Evolutionary conservation across 2,113 vertebrate species (phyloP).

Genomic region (Alaudala cheleensis): DNA sequence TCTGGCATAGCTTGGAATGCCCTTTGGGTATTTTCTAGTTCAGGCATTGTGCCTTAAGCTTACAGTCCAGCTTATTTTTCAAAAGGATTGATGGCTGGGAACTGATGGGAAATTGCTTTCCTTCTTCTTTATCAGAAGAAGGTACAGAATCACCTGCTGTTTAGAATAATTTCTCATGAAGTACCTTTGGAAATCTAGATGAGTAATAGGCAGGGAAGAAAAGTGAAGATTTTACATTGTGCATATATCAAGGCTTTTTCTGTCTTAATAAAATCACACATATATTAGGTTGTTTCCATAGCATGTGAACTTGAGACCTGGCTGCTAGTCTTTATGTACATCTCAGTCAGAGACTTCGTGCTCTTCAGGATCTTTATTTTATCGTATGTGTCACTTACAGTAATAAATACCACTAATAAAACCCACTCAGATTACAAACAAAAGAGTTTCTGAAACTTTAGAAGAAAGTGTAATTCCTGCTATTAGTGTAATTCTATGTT

Average conservation of each 20-base stretch:
- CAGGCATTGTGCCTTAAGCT: neutral
- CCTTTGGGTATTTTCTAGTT: neutral
- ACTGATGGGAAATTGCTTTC: neutral
- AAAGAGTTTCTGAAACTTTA: neutral
- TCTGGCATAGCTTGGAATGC: neutral
- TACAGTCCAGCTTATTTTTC: neutral
- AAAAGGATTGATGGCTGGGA: neutral
- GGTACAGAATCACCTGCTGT: neutral
- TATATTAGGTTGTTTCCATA: neutral
- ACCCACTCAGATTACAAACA: neutral
- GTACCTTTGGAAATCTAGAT: neutral
- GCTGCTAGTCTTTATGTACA: neutral
- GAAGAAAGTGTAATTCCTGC: neutral
- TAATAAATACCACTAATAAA: neutral
- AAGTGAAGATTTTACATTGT: neutral
- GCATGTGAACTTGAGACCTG: neutral
- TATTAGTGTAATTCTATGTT: neutral
- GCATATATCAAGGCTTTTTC: neutral
- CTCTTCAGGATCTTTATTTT: neutral
- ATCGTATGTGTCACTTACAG: neutral
- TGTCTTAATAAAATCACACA: neutral
- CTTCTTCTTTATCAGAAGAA: neutral
- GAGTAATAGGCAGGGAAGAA: neutral
- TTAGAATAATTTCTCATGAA: constrained; percentile 4
- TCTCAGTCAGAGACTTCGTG: neutral